Conservation (phyloP, 1,140 invertebrate genomes). For the Pogonus chalceus region DNA sequence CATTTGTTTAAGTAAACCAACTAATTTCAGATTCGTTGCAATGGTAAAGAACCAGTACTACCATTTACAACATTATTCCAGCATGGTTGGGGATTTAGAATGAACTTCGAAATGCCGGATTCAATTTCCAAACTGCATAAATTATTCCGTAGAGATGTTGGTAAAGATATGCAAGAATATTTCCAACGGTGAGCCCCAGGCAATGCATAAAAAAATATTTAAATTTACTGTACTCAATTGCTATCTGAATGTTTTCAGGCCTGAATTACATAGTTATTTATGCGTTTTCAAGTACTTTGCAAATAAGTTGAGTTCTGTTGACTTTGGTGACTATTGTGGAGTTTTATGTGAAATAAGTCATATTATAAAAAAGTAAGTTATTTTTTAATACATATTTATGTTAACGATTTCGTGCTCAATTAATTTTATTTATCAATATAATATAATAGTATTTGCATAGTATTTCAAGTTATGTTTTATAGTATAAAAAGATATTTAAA, state of each 20-base stretch:
- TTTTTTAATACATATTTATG: too few relatives aligned
- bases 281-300: not conserved
- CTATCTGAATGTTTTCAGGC: not conserved
- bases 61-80: not conserved
- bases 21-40: not conserved
- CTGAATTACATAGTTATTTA: not conserved
- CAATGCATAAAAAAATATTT: too few relatives aligned
- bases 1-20: too few relatives aligned
- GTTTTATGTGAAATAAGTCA: not conserved
- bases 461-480: too few relatives aligned
- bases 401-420: too few relatives aligned
- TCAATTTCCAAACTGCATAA: not conserved
- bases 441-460: too few relatives aligned
- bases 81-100: not conserved
- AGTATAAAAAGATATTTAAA: too few relatives aligned
- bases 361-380: not conserved
- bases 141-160: not conserved
- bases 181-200: not conserved
- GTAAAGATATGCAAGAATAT: not conserved
- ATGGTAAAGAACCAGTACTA: slow-evolving; percentile 1
- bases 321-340: not conserved
- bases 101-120: not conserved
- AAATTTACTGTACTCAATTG: too few relatives aligned
- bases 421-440: too few relatives aligned
- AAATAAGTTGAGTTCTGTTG: not conserved